Percentiles rank a stretch among this genome's conserved stretches.
These are phyloP conservation scores for Apotomis betuletana DNA, from an alignment of 2,888 invertebrate species.

Conservation along the genomic window DNA sequence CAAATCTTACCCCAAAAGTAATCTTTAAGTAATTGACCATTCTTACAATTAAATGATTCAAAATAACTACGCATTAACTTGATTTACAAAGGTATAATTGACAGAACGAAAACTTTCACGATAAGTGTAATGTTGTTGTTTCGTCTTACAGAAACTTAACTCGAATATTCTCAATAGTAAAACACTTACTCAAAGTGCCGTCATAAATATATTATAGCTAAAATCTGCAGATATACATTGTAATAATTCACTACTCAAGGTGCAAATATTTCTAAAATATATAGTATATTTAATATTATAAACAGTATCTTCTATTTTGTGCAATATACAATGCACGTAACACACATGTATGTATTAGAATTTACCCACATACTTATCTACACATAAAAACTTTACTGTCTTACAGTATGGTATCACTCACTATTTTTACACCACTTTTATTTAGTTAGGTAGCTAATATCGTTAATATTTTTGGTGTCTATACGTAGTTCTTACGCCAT, in stretches of 20 bases:
- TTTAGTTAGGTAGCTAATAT: conserved; percentile 67
- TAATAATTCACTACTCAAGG: conserved; percentile 80
- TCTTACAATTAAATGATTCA: conserved; percentile 81
- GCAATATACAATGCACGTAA: conserved; percentile 81
- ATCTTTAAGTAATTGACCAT: conserved; percentile 79
- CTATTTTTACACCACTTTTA: conserved; percentile 71
- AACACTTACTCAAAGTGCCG: conserved; percentile 55
- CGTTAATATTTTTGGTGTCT: conserved; percentile 72
- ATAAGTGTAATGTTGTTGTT: conserved; percentile 60
- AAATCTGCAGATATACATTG: conserved; percentile 79
- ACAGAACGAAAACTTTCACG: conserved; percentile 76
- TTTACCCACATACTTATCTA: conserved; percentile 67
- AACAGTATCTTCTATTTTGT: conserved; percentile 76
- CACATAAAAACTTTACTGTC: conserved; percentile 79
- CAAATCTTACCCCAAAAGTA: conserved; percentile 70
- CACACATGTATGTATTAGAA: conserved; percentile 61
- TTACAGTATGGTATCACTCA: conserved; percentile 78
- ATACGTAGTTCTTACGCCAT: conserved; percentile 72
- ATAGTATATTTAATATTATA: conserved; percentile 69
- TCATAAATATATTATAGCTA: conserved; percentile 71
- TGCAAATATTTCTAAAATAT: conserved; percentile 84
- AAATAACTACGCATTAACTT: conserved; percentile 70
- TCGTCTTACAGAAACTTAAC: conserved; percentile 66
- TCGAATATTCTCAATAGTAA: conserved; percentile 46
- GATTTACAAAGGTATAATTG: conserved; percentile 80